Evolutionary conservation across 2,113 vertebrate species (phyloP), one percentile per base, ranked within the genome.

Genomic region (Lates calcarifer): DNA sequence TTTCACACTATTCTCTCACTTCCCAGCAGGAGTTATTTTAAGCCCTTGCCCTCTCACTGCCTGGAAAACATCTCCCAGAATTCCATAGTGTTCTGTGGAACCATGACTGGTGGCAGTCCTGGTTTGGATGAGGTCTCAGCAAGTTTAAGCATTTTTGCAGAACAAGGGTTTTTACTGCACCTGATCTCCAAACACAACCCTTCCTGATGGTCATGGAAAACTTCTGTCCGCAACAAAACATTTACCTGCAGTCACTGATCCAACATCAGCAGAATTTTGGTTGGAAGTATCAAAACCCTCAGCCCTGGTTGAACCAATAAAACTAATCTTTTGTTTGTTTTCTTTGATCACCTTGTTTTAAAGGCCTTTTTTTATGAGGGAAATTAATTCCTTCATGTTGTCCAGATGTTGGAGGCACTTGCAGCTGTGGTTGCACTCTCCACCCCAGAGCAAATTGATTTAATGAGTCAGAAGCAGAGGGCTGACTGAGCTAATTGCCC

Each of bases 341-440:
- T 43, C 55, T 79, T 67, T 85, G 63, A 74, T 80, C 17, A 29
- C 29, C 18, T 57, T 58, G 8, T 56, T 77, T 65, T 49, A n/a
- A 51, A 45, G 5, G 41, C 2, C 24, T 20, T 64, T 41, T 53
- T 69, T 37, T 10, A 20, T 10, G 55, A 41, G 33, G 17, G 29
- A 10, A 39, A 26, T 61, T 24, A 61, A 22, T 73, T 35, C 33
- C 49, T 47, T 73, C 45, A 57, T 53, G 79, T 55, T 17, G 53
- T 4, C 91, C 90, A 92, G 89, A 91, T 92, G 91, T 83, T 82
- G 82, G 18, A 51, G 31, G 20, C 76, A n/a, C 41, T 45, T 78
- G 49, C 82, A 81, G 90, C 78, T 87, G 89, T 79, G 90, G 86
- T 86, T 70, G 14, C 58, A 8, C 66, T 49, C 79, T n/a, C 58